Evolutionary conservation across 2,113 vertebrate species (phyloP), one percentile per base, ranked within the genome.

Genomic region (Centropus bengalensis): DNA sequence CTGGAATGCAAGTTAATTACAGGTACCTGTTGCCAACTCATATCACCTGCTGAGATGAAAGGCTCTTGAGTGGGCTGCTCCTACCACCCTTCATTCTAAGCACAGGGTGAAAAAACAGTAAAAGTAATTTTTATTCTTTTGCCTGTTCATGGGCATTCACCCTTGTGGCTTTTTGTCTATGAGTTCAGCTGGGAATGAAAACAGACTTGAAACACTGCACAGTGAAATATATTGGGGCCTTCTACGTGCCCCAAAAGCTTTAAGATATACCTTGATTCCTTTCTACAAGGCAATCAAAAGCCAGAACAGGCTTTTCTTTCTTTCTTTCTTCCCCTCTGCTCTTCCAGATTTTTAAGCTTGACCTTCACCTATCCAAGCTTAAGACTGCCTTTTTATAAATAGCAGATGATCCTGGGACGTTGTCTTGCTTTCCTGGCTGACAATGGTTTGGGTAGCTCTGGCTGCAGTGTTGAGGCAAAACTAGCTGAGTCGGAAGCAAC

Each of bases 1-100:
- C 63, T 93, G 94, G 95, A 94, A 94, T 63, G 64, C 32, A 33
- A 68, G n/a, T 89, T 97, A 94, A 97, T 96, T 95, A 81, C 32
- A 89, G 66, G 82, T 94, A 63, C 87, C 77, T 75, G 58, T 75
- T 89, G 82, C 73, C 79, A 85, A 73, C 62, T 95, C 73, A 76
- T 74, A 71, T 92, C 59, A 6, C 24, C 56, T 78, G 79, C 47
- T 62, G 71, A 92, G 90, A 84, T 96, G 45, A 86, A 91, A 86
- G 70, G n/a, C 63, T 92, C 66, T 79, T 91, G 77, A 32, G 77
- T 67, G 69, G 73, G 71, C 74, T 93, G 62, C 44, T 76, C 26
- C 64, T 71, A 55, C 80, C 60, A 32, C 73, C 36, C 60, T 69
- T 88, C 56, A 82, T 71, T 45, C 23, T 64, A 95, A 87, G 33